A percentile compares a stretch with the other conserved stretches of the same genome.
phyloP scores from a whole-genome alignment of 2,113 vertebrate genomes.

The Fukomys damarensis region DNA sequence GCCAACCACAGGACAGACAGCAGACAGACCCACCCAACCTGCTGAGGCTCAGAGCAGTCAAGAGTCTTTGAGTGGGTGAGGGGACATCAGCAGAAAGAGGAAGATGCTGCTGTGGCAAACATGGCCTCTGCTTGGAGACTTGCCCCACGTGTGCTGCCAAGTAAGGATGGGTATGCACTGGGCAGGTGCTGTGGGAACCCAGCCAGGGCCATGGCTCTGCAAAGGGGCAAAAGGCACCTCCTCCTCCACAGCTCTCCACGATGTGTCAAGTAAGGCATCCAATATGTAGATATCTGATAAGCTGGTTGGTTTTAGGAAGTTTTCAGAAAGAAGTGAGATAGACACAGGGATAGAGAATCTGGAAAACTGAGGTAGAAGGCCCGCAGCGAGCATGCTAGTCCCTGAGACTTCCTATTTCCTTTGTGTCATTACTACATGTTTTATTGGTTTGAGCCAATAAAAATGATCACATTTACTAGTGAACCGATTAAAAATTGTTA shows the following conservation, averaged over 20 bases:
- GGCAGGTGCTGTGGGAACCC: background rate
- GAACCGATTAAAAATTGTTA: background rate
- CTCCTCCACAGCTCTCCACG: background rate
- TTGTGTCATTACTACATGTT: background rate
- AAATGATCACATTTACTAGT: background rate
- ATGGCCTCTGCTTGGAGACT: background rate
- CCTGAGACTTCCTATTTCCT: background rate
- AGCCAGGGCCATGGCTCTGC: background rate
- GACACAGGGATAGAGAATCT: background rate
- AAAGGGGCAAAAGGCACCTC: background rate
- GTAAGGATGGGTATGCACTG: rapidly evolving
- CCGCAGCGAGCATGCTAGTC: rapidly evolving
- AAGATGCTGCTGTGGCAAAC: background rate
- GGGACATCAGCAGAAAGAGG: background rate
- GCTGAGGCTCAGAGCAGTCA: background rate
- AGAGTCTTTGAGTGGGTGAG: rapidly evolving
- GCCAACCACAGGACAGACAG: too few relatives aligned
- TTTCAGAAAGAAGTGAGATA: background rate
- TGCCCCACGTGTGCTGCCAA: background rate
- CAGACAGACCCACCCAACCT: background rate
- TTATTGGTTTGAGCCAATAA: background rate
- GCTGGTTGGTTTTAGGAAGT: background rate
- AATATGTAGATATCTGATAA: background rate
- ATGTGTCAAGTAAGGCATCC: background rate
- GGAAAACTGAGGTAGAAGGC: background rate